phyloP scores from a whole-genome alignment of 92 coral and sea anemone species.

The Umimayanthus chanpuru region DNA sequence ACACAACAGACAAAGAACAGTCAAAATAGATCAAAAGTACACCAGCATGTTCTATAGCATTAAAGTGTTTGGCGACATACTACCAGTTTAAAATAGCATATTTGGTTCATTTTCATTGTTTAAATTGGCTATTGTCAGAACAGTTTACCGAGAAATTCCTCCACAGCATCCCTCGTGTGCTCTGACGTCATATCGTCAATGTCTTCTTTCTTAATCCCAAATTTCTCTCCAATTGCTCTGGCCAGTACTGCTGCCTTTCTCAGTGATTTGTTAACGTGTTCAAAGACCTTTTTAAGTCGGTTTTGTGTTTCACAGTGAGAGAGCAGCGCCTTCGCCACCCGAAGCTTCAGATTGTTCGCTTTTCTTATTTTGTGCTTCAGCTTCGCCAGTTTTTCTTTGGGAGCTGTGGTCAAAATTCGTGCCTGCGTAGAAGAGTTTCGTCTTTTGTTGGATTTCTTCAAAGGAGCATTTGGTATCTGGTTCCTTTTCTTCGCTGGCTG shows the following conservation, averaged over 20 bases:
- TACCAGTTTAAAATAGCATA: background rate
- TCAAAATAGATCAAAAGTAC: too few relatives aligned
- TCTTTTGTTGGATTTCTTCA: background rate
- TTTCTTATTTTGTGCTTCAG: conserved; percentile 62
- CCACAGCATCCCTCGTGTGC: conserved; percentile 78
- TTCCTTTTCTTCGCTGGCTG: background rate
- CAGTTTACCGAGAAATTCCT: conserved; percentile 70
- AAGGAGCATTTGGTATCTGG: background rate
- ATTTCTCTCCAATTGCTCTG: conserved; percentile 79
- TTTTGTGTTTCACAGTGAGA: conserved; percentile 88
- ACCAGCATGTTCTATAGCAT: too few relatives aligned
- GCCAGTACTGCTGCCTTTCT: conserved; percentile 79
- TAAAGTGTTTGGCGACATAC: too few relatives aligned
- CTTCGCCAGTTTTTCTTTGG: conserved; percentile 42
- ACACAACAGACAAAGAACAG: too few relatives aligned
- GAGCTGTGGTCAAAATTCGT: conserved; percentile 4
- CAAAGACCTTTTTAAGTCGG: conserved; percentile 73
- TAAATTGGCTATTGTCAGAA: conserved; percentile 42
- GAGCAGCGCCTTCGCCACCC: conserved; percentile 84
- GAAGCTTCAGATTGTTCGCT: conserved; percentile 75
- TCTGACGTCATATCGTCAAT: conserved; percentile 70
- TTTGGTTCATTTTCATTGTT: background rate
- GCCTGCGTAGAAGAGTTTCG: background rate
- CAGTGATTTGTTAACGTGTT: conserved; percentile 75
- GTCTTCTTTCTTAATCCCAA: conserved; percentile 73